Evolutionary conservation across 2,113 vertebrate genomes (phyloP).

Genomic region (Coreoperca whiteheadi): DNA sequence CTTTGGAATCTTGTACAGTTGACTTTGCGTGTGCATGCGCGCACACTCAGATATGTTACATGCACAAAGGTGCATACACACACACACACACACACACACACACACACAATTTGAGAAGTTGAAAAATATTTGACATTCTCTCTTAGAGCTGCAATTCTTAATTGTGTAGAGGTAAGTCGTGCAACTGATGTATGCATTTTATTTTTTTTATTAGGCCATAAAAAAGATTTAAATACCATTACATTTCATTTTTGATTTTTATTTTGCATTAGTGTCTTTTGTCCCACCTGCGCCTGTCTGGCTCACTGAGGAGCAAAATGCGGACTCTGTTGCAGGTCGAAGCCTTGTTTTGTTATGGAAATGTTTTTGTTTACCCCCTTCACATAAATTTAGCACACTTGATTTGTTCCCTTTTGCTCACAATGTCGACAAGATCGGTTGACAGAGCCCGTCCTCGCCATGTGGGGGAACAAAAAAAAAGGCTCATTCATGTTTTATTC

Average conservation of each 20-base stretch:
- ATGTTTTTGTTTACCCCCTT: constrained; percentile 95
- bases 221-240: background rate
- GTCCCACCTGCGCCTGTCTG: constrained; percentile 84
- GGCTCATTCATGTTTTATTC: constrained; percentile 58
- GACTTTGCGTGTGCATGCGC: constrained; percentile 7
- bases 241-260: background rate
- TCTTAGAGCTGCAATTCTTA: background rate
- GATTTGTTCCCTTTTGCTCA: constrained; percentile 94
- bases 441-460: constrained; percentile 85
- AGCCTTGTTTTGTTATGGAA: constrained; percentile 97
- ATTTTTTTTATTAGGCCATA: too few relatives aligned
- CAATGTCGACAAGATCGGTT: constrained; percentile 93
- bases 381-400: constrained; percentile 97
- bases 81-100: background rate
- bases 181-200: fast-evolving
- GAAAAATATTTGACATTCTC: background rate
- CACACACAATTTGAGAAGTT: constrained; percentile 7
- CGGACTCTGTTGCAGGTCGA: constrained; percentile 91
- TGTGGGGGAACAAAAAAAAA: constrained; percentile 34
- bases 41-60: background rate
- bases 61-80: background rate
- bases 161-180: background rate
- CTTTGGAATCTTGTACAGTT: constrained; percentile 9
- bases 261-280: constrained; percentile 17
- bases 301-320: constrained; percentile 81